Evolutionary conservation across 2,888 invertebrate species (phyloP).

Genomic region (Pseudoips prasinana): DNA sequence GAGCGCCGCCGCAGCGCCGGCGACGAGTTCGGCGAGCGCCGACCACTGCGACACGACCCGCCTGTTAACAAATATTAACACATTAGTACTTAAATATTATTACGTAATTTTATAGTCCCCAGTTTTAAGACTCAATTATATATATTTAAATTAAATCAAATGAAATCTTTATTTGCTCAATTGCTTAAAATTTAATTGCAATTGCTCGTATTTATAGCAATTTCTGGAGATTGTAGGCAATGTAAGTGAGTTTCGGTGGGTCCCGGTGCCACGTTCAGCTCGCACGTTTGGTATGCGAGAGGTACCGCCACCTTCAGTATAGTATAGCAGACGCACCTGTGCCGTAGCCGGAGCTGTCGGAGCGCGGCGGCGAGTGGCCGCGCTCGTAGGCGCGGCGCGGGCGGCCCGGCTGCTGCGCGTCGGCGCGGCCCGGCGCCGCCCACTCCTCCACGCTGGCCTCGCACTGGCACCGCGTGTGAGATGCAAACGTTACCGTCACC

Average conservation of each 20-base stretch:
- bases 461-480: conserved; percentile 83
- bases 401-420: conserved; percentile 74
- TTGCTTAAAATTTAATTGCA: too few relatives aligned
- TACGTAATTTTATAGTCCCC: too few relatives aligned
- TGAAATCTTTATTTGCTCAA: too few relatives aligned
- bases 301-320: too few relatives aligned
- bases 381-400: conserved; percentile 88
- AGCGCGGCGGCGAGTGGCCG: conserved; percentile 90
- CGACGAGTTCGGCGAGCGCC: conserved; percentile 54
- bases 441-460: conserved; percentile 57
- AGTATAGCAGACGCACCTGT: too few relatives aligned
- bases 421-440: conserved; percentile 58
- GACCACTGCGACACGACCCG: conserved; percentile 72
- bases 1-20: conserved; percentile 57
- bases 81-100: too few relatives aligned
- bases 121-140: too few relatives aligned
- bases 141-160: too few relatives aligned
- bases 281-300: conserved; percentile 79
- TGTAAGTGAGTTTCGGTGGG: too few relatives aligned
- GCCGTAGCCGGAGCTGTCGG: conserved; percentile 92
- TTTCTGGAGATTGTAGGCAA: too few relatives aligned
- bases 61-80: conserved; percentile 52
- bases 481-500: conserved; percentile 83
- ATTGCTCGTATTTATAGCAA: too few relatives aligned
- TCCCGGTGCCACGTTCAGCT: background rate